A percentile compares a stretch with the other conserved stretches of the same genome.
phyloP scores from a whole-genome alignment of 2,888 invertebrate genomes.

The Acanthosoma haemorrhoidale region DNA sequence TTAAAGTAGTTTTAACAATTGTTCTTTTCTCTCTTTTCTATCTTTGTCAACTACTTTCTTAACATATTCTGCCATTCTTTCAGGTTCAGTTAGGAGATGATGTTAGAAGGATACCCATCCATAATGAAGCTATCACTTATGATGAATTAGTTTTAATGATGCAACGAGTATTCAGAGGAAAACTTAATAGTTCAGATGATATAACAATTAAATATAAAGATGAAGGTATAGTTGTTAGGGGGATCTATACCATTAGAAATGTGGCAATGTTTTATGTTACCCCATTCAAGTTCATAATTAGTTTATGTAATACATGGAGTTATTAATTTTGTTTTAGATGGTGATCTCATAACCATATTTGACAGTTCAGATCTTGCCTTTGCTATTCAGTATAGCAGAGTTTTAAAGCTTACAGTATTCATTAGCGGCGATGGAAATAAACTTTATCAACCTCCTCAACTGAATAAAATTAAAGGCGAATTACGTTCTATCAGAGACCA shows the following conservation, averaged over 20 bases:
- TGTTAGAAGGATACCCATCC: constrained; percentile 62
- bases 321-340: no score
- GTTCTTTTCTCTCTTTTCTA: background rate
- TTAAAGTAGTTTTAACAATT: constrained; percentile 47
- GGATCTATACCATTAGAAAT: no score
- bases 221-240: constrained; percentile 56
- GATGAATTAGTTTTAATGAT: constrained; percentile 66
- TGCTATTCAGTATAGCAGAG: constrained; percentile 62
- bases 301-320: no score
- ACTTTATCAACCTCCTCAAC: constrained; percentile 40
- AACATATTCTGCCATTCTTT: constrained; percentile 31
- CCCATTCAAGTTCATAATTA: no score
- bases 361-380: constrained; percentile 64
- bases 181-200: constrained; percentile 58
- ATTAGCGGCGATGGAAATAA: constrained; percentile 46
- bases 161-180: constrained; percentile 63
- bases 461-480: constrained; percentile 45
- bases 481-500: constrained; percentile 54
- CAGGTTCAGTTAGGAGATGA: constrained; percentile 59
- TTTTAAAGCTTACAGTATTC: constrained; percentile 59
- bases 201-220: constrained; percentile 66
- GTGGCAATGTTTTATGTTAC: no score
- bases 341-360: constrained; percentile 64
- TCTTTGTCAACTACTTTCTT: background rate
- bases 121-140: constrained; percentile 67